These are phyloP conservation scores for Drosophila suboccidentalis DNA, from an alignment of 2,888 invertebrate genomes.

Conservation along the genomic window DNA sequence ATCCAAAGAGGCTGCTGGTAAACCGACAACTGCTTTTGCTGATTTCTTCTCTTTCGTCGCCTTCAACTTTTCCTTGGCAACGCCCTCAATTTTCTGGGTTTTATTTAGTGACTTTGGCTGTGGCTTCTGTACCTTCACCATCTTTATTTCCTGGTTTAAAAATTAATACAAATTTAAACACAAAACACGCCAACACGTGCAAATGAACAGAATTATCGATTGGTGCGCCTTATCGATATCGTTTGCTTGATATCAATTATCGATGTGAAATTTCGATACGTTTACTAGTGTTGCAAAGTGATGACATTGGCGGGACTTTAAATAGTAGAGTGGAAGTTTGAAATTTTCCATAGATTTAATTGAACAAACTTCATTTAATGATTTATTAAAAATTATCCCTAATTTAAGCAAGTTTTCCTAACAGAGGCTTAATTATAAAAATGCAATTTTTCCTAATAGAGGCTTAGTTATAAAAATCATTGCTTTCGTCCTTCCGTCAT, in stretches of 20 bases:
- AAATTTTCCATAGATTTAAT: not conserved
- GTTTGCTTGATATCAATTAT: not conserved
- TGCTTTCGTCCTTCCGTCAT: not conserved
- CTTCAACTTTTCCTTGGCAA: slow-evolving; percentile 51
- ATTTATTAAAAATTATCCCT: not conserved
- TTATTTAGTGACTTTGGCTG: slow-evolving; percentile 64
- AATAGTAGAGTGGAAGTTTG: not conserved
- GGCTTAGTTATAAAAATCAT: not conserved
- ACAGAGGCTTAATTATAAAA: too few species aligned
- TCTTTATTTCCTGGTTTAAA: slow-evolving; percentile 27
- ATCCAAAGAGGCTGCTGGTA: not conserved
- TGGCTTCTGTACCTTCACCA: slow-evolving; percentile 74
- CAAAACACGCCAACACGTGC: slow-evolving; percentile 63
- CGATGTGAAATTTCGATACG: slow-evolving; percentile 10
- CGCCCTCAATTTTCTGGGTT: slow-evolving; percentile 40
- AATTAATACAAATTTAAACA: slow-evolving; percentile 38
- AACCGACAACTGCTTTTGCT: slow-evolving; percentile 10
- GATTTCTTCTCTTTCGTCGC: slow-evolving; percentile 34
- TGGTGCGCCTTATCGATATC: slow-evolving; percentile 14
- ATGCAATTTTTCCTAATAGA: not conserved
- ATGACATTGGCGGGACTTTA: slow-evolving; percentile 1
- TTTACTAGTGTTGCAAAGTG: slow-evolving; percentile 37
- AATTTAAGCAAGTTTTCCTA: not conserved
- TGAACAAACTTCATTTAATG: too few species aligned
- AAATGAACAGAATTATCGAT: slow-evolving; percentile 25